A percentile compares a stretch with the other conserved stretches of the same genome.
phyloP scores from a whole-genome alignment of 2,888 invertebrate genomes.

The Lasiommata megera region DNA sequence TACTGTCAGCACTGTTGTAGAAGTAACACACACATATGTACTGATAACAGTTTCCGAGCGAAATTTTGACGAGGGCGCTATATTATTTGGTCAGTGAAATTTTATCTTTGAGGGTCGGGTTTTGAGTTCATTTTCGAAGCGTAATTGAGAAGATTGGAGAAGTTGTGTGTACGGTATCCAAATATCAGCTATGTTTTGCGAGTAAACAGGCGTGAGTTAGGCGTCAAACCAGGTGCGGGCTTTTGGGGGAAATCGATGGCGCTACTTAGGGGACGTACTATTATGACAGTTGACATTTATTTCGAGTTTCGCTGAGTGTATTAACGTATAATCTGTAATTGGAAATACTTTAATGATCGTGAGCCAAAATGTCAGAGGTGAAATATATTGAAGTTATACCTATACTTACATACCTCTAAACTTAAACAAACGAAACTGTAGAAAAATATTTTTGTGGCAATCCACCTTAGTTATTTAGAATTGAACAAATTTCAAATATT shows the following conservation, averaged over 20 bases:
- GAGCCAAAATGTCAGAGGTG: too few relatives aligned
- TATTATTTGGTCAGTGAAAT: conserved; percentile 37
- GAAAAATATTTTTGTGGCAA: too few relatives aligned
- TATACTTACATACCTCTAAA: too few relatives aligned
- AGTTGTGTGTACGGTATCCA: conserved; percentile 64
- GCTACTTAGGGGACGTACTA: conserved; percentile 60
- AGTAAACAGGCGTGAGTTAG: conserved; percentile 75
- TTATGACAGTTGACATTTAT: conserved; percentile 76
- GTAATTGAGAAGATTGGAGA: conserved; percentile 40
- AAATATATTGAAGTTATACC: too few relatives aligned
- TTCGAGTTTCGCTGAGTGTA: conserved; percentile 47
- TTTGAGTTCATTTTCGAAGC: conserved; percentile 45
- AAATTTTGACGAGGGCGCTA: conserved; percentile 58
- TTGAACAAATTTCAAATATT: too few relatives aligned
- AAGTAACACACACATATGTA: conserved; percentile 66
- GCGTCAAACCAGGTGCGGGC: conserved; percentile 74
- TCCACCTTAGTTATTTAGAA: too few relatives aligned
- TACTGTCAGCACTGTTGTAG: conserved; percentile 68
- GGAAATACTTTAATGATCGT: conserved; percentile 33
- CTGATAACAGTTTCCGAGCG: conserved; percentile 63
- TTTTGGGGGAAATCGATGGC: conserved; percentile 55
- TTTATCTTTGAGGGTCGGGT: conserved; percentile 38
- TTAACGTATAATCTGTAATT: conserved; percentile 32
- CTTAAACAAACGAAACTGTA: too few relatives aligned
- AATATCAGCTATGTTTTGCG: conserved; percentile 73